Evolutionary conservation across 2,888 invertebrate species (phyloP).

Genomic region (Calameuta pallipes): DNA sequence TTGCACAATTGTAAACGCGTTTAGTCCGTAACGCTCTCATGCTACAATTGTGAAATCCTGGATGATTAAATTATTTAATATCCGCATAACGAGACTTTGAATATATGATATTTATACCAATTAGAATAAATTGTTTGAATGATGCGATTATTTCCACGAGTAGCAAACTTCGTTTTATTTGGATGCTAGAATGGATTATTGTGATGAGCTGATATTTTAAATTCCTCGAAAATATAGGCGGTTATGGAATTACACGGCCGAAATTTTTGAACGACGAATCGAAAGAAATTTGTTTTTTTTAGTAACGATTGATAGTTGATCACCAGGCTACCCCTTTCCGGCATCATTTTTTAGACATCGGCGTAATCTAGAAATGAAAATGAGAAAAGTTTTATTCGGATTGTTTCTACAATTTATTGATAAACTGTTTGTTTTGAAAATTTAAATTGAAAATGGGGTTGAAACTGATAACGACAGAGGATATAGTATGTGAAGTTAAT

Average conservation of each 20-base stretch:
- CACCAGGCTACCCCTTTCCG: constrained; percentile 74
- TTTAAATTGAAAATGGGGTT: background rate
- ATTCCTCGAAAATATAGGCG: constrained; percentile 73
- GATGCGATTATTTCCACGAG: background rate
- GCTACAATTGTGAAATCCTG: background rate
- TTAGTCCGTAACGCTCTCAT: background rate
- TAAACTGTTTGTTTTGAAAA: too few relatives aligned
- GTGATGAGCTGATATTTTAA: constrained; percentile 68
- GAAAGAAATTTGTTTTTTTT: constrained; percentile 74
- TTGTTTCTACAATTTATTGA: too few relatives aligned
- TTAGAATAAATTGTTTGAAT: background rate
- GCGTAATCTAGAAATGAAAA: constrained; percentile 69
- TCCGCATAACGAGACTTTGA: background rate
- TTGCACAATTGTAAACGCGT: background rate
- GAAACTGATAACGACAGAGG: background rate
- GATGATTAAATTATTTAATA: background rate
- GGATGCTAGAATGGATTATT: background rate
- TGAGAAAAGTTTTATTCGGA: background rate
- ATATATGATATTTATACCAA: background rate
- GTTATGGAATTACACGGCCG: constrained; percentile 70
- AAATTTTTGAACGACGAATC: constrained; percentile 73
- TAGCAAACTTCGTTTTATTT: background rate
- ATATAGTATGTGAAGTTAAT: background rate
- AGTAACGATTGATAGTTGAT: constrained; percentile 76
- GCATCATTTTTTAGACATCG: constrained; percentile 75